Base-by-base conservation (phyloP, 2,113 vertebrate species). In the Clarias macrocephalus region DNA sequence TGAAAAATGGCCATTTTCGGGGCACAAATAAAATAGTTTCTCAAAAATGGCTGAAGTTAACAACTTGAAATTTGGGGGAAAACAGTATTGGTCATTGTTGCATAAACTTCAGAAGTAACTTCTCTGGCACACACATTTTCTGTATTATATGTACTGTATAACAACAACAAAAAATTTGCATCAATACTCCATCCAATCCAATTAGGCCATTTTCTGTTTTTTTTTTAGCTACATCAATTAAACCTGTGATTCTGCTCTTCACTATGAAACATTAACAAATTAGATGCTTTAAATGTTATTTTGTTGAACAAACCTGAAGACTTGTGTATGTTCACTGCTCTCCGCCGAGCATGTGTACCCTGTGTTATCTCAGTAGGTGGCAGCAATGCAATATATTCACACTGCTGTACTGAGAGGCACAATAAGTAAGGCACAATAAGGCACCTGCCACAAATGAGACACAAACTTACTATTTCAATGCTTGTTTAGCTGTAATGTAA, bases 361-460 rank as follows among this genome's bases (percentile, higher is more conserved):
- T 18, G 19, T 4, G 42, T 83, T 83, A 4, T 59, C 13, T 85
- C 88, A 75, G 85, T 81, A 90, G 89, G 62, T 89, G 87, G 87
- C 87, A 89, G 88, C 63, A 86, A 33, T 60, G 60, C 37, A 84
- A 59, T 75, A 25, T 28, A 63, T 30, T 63, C 60, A 82, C 37
- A 70, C 59, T 3, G 5, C 18, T 37, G 23, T 23, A 33, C 62
- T 65, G 23, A 3, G 16, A 63, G 4, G 18, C 57, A 62, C 30
- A 62, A 37, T 62, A 13, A 60, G 12, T n/a, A n/a, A 63, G 4
- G 18, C 57, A 62, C 30, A 62, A 37, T 62, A 13, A 60, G 33
- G 28, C 56, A 80, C 18, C 10, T 62, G 56, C 33, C n/a, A n/a
- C 48, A 21, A 1, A 30, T 63, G 30, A 77, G 56, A 62, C 16